These are phyloP conservation scores for Phodopus roborovskii DNA, from an alignment of 2,113 vertebrate genomes.

Conservation along the genomic window DNA sequence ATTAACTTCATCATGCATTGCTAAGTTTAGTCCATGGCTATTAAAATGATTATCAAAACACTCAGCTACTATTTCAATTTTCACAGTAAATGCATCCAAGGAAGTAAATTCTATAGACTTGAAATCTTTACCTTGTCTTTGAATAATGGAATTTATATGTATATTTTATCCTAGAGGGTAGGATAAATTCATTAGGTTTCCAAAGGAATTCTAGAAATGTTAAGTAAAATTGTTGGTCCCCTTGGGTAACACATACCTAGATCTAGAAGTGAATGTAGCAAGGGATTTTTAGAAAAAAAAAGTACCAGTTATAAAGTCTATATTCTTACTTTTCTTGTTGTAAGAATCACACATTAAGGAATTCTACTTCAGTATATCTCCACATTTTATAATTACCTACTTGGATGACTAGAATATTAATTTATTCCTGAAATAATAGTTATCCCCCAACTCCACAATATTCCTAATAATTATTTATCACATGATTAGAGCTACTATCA, in stretches of 20 bases:
- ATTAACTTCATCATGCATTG: background rate
- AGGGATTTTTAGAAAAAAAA: background rate
- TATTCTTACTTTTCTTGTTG: constrained; percentile 39
- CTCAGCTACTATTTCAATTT: background rate
- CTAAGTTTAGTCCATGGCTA: background rate
- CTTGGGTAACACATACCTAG: constrained; percentile 14
- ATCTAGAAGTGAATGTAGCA: constrained; percentile 34
- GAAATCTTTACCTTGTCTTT: background rate
- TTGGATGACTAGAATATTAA: background rate
- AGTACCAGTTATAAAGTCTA: constrained; percentile 20
- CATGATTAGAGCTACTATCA: background rate
- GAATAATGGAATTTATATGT: background rate
- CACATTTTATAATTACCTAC: background rate
- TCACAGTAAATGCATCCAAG: background rate
- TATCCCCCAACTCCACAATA: background rate
- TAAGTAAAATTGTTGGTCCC: constrained; percentile 21
- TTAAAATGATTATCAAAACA: constrained; percentile 28
- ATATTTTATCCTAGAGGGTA: background rate
- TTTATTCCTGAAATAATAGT: background rate
- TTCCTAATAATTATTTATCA: background rate
- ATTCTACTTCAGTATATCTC: constrained; percentile 26
- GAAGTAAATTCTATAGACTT: background rate
- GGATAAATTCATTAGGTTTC: constrained; percentile 36
- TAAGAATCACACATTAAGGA: constrained; percentile 54
- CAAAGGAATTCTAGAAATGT: background rate